phyloP scores from a whole-genome alignment of 2,797 vertebrate genomes.

The Mus spretus region DNA sequence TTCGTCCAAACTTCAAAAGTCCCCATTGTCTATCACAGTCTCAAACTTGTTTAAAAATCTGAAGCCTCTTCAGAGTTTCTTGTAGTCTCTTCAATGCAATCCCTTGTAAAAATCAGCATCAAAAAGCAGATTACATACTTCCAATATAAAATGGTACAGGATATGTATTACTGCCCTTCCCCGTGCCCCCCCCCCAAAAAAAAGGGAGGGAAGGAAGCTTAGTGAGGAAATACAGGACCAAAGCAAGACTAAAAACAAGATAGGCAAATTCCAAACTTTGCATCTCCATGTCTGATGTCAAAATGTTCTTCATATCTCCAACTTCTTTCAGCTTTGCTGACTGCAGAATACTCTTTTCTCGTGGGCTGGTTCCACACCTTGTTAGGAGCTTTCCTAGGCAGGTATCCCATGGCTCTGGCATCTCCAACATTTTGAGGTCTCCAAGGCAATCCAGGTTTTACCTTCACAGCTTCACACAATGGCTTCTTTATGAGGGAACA shows the following conservation, averaged over 20 bases:
- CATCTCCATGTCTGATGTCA: background rate
- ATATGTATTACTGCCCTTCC: background rate
- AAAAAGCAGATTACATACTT: background rate
- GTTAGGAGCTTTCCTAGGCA: background rate
- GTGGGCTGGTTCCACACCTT: background rate
- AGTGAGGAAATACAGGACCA: background rate
- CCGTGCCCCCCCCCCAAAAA: too few relatives aligned
- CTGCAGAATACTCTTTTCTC: background rate
- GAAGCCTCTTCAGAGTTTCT: background rate
- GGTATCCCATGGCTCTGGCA: background rate
- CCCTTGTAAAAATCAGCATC: background rate
- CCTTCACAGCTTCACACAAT: background rate
- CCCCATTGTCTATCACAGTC: background rate
- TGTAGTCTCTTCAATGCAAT: background rate
- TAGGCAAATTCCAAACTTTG: background rate
- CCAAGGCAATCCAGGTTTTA: background rate
- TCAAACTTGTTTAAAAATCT: background rate
- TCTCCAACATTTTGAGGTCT: background rate
- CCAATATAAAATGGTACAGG: background rate
- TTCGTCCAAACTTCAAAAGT: background rate
- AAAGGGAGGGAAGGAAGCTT: background rate
- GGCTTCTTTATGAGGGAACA: background rate
- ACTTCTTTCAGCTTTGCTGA: background rate
- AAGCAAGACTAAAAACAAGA: background rate
- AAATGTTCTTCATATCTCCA: background rate